phyloP scores from a whole-genome alignment of 1,140 invertebrate species.

The Calycopis cecrops region DNA sequence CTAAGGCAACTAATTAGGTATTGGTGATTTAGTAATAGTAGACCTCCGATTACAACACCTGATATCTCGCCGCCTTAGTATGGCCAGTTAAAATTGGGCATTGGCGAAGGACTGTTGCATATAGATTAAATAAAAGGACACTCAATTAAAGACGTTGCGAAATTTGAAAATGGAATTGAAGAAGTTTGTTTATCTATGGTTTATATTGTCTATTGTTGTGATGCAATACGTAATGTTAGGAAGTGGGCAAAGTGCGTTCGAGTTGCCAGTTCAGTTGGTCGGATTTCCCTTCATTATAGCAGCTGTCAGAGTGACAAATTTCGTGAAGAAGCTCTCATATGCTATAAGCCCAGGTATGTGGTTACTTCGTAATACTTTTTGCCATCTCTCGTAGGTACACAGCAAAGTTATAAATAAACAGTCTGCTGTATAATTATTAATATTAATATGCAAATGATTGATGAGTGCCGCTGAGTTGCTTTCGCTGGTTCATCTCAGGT shows the following conservation, averaged over 20 bases:
- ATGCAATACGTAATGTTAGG: constrained; percentile 51
- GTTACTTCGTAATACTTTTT: too few relatives aligned
- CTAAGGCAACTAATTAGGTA: background rate
- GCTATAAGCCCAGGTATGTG: constrained; percentile 84
- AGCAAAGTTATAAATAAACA: too few relatives aligned
- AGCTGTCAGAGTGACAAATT: constrained; percentile 87
- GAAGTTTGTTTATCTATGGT: constrained; percentile 46
- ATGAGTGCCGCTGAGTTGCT: too few relatives aligned
- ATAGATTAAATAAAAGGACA: too few relatives aligned
- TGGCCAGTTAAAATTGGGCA: constrained; percentile 9
- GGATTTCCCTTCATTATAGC: constrained; percentile 89
- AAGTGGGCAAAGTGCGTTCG: constrained; percentile 77
- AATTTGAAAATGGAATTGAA: constrained; percentile 44
- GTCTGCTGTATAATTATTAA: too few relatives aligned
- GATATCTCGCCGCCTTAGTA: background rate
- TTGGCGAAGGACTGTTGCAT: background rate
- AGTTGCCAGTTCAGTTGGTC: constrained; percentile 86
- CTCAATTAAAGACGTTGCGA: too few relatives aligned
- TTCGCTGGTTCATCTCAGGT: too few relatives aligned
- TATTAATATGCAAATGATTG: too few relatives aligned
- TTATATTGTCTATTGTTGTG: constrained; percentile 36
- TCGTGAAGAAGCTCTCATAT: constrained; percentile 88
- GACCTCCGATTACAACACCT: background rate
- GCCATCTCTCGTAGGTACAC: too few relatives aligned
- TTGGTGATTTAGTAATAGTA: constrained; percentile 7